These are phyloP conservation scores for Vulpes vulpes DNA, from an alignment of 2,113 vertebrate genomes.

Conservation along the genomic window DNA sequence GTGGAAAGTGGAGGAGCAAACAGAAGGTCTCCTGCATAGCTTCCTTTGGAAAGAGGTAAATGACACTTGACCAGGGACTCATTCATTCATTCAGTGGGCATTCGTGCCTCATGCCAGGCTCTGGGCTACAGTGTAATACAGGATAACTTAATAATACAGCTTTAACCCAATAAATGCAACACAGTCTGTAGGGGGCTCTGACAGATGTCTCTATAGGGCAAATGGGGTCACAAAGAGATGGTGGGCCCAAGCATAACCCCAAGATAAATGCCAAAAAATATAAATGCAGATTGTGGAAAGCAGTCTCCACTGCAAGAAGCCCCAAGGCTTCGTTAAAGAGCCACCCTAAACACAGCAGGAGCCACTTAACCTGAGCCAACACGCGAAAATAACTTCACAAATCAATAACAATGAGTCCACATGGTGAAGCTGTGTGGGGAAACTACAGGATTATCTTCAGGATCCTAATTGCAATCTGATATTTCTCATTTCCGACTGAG, in stretches of 20 bases:
- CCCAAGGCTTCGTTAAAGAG: not conserved
- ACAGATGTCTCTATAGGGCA: not conserved
- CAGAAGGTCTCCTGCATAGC: not conserved
- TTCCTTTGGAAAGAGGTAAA: not conserved
- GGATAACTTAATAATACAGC: not conserved
- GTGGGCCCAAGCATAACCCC: not conserved
- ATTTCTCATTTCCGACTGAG: not conserved
- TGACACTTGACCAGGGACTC: not conserved
- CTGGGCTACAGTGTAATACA: not conserved
- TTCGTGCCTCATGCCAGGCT: not conserved
- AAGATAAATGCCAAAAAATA: not conserved
- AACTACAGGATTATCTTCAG: not conserved
- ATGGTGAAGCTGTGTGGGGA: not conserved
- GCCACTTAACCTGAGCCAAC: not conserved
- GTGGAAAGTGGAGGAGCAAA: not conserved
- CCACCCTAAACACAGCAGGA: not conserved
- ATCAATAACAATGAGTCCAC: not conserved
- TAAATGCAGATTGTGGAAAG: not conserved
- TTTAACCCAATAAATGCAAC: not conserved
- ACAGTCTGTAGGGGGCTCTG: not conserved
- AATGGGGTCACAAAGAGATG: not conserved
- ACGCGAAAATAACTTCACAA: not conserved
- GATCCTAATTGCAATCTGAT: not conserved
- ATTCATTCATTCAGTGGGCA: not conserved
- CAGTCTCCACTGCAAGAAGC: not conserved